A percentile compares a stretch with the other conserved stretches of the same genome.
phyloP scores from a whole-genome alignment of 2,797 vertebrate genomes.

The Hybognathus amarus region DNA sequence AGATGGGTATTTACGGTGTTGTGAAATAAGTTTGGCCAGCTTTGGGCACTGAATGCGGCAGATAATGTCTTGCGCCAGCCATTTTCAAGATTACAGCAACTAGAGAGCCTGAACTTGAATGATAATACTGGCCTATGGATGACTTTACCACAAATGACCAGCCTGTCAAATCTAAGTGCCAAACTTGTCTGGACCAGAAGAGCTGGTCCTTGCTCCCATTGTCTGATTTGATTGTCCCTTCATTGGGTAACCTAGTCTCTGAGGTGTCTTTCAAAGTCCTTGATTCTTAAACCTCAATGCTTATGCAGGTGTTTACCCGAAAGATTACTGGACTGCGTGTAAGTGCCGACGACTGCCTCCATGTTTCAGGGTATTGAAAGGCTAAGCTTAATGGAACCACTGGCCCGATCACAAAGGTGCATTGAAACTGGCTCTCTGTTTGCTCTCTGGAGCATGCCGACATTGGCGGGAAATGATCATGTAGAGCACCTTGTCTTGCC shows the following conservation, averaged over 20 bases:
- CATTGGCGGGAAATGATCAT: slow-evolving; percentile 82
- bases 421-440: slow-evolving; percentile 86
- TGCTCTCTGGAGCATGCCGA: slow-evolving; percentile 79
- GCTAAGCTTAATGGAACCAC: slow-evolving; percentile 87
- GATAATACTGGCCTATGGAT: slow-evolving; percentile 81
- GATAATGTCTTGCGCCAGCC: slow-evolving; percentile 81
- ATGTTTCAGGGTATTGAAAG: slow-evolving; percentile 80
- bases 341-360: slow-evolving; percentile 82
- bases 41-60: slow-evolving; percentile 86
- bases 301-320: slow-evolving; percentile 82
- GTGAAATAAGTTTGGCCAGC: slow-evolving; percentile 84
- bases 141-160: slow-evolving; percentile 86
- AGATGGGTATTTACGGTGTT: slow-evolving; percentile 72
- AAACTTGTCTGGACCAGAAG: slow-evolving; percentile 87
- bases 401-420: slow-evolving; percentile 84
- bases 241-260: slow-evolving; percentile 84
- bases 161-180: slow-evolving; percentile 80
- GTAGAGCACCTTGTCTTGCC: slow-evolving; percentile 82
- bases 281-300: slow-evolving; percentile 84
- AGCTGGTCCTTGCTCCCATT: slow-evolving; percentile 75
- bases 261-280: slow-evolving; percentile 90
- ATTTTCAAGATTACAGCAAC: slow-evolving; percentile 77
- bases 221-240: slow-evolving; percentile 83
- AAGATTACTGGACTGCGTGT: slow-evolving; percentile 85
- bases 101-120: slow-evolving; percentile 84